Conservation (phyloP, 2,797 vertebrate species). For the Chaunax sp. region DNA sequence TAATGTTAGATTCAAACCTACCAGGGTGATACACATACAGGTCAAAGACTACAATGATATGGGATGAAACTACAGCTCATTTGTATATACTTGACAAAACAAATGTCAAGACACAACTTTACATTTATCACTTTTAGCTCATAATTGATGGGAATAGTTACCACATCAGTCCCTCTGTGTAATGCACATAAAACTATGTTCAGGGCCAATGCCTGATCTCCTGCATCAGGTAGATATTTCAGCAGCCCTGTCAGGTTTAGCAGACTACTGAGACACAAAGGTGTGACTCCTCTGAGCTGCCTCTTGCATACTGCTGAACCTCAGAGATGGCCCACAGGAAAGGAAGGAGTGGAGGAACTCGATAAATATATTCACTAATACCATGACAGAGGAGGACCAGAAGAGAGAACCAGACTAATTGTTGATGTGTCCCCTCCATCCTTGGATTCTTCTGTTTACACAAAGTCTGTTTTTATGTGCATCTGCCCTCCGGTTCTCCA, state of each 20-base stretch:
- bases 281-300: constrained; percentile 37
- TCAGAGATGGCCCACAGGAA: constrained; percentile 40
- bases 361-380: constrained; percentile 58
- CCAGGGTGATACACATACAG: constrained; percentile 28
- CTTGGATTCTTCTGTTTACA: constrained; percentile 41
- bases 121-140: constrained; percentile 28
- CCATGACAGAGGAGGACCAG: constrained; percentile 50
- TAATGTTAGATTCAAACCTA: constrained; percentile 41
- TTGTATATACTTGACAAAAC: constrained; percentile 19
- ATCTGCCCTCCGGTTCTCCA: constrained; percentile 33
- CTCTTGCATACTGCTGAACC: constrained; percentile 45
- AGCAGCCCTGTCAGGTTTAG: constrained; percentile 42
- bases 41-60: constrained; percentile 40
- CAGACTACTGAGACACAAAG: constrained; percentile 32
- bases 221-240: constrained; percentile 36
- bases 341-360: constrained; percentile 46
- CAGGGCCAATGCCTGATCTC: constrained; percentile 36
- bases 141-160: constrained; percentile 9
- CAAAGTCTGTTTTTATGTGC: constrained; percentile 48
- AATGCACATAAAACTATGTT: constrained; percentile 47
- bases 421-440: constrained; percentile 34
- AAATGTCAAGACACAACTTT: constrained; percentile 30
- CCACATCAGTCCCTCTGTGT: constrained; percentile 35
- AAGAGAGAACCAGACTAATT: constrained; percentile 44
- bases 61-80: constrained; percentile 35